Conservation (phyloP, 2,888 invertebrate species). For the Ecliptopera silaceata region DNA sequence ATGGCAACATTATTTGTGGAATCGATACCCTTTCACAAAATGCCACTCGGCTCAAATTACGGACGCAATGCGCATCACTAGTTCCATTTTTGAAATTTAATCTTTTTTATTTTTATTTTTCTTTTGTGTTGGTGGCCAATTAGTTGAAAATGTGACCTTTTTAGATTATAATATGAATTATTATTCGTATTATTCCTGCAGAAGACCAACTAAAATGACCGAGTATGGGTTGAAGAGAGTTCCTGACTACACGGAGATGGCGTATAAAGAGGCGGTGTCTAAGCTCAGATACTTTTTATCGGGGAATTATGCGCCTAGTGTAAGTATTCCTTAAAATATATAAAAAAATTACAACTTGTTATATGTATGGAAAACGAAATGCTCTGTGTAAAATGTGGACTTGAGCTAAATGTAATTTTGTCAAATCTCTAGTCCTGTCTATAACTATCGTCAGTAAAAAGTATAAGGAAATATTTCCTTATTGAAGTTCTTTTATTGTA, state of each 20-base stretch:
- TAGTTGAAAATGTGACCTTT: slow-evolving; percentile 43
- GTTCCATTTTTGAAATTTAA: slow-evolving; percentile 51
- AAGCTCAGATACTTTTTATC: slow-evolving; percentile 89
- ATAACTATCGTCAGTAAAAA: no score
- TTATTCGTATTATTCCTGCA: slow-evolving; percentile 63
- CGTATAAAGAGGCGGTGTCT: slow-evolving; percentile 92
- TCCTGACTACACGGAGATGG: slow-evolving; percentile 92
- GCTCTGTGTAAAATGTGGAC: no score
- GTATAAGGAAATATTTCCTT: no score
- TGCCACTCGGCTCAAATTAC: slow-evolving; percentile 48
- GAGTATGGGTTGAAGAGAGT: slow-evolving; percentile 82
- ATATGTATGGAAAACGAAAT: no score
- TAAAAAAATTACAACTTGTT: neutral
- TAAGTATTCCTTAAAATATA: slow-evolving; percentile 52
- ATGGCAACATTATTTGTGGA: slow-evolving; percentile 56
- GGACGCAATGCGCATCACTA: slow-evolving; percentile 69
- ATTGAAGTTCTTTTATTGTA: no score
- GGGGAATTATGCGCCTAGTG: slow-evolving; percentile 87
- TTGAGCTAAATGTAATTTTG: no score
- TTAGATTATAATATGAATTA: slow-evolving; percentile 35
- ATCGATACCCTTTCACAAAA: slow-evolving; percentile 60
- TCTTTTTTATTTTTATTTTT: slow-evolving; percentile 41
- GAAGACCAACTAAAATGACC: slow-evolving; percentile 73
- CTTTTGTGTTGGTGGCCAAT: slow-evolving; percentile 41
- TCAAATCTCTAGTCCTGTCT: no score